Conservation (phyloP, 2,113 vertebrate species). For the Centrocercus urophasianus region DNA sequence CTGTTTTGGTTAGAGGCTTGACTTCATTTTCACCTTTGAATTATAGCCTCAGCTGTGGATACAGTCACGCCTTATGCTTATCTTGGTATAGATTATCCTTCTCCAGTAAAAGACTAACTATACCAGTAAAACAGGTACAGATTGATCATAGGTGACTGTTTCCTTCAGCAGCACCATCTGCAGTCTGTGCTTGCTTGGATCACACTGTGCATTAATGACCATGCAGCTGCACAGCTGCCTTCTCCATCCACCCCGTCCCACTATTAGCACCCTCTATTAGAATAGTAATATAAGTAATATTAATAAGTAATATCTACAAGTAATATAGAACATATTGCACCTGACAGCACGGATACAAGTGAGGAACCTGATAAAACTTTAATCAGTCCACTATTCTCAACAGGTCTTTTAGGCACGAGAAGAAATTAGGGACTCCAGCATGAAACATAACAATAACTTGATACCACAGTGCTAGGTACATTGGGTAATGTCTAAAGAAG, state of each 20-base stretch:
- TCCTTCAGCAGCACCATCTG: neutral
- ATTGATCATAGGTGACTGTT: neutral
- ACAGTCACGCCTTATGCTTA: neutral
- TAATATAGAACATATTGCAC: neutral
- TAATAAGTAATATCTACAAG: too few species aligned
- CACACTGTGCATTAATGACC: neutral
- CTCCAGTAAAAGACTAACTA: neutral
- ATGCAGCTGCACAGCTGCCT: neutral
- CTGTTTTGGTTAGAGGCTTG: neutral
- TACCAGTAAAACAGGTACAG: neutral
- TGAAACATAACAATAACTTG: neutral
- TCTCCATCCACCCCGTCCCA: neutral
- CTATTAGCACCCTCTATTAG: neutral
- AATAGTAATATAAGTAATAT: too few species aligned
- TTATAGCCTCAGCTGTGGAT: neutral
- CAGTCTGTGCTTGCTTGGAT: neutral
- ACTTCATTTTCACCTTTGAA: neutral
- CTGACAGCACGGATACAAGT: neutral
- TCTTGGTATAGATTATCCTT: neutral
- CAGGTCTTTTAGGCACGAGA: neutral
- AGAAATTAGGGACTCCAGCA: neutral
- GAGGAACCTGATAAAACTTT: neutral
- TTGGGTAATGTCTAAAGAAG: neutral
- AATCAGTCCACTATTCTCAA: neutral
- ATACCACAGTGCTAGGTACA: neutral